Base-by-base conservation (phyloP, 2,888 invertebrate genomes). In the Octonoba sinensis region DNA sequence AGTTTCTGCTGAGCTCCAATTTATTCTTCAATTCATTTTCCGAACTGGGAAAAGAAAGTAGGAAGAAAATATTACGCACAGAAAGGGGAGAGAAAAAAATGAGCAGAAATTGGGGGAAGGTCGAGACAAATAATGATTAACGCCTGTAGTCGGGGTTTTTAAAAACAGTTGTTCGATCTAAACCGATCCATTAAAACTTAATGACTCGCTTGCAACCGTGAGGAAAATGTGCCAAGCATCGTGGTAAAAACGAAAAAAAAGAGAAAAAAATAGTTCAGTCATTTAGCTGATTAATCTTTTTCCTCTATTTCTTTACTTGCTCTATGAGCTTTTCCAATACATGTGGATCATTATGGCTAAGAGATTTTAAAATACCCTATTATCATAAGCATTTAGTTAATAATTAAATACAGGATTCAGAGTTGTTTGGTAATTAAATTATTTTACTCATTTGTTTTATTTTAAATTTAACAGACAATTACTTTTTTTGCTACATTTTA, bases 61-160 rank as follows among this genome's bases (percentile, higher is more conserved):
- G 24, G 27, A 60, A 57, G 54, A 54, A 24, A 73, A 73, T 64
- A 64, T 70, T 44, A 22, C 22, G 20, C 54, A n/a, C n/a, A 8
- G 60, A 60, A 27, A 74, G 66, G 64, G 57, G 47, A 20, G 62
- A 73, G 62, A n/a, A 66, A 67, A 73, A 66, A 79, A 67, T 72
- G 62, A 27, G 47, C 51, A 65, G 67, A 72, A 73, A 72, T 57
- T 60, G 54, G 44, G 18, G 44, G 46, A 62, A 67, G 79, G 79
- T 81, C 79, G 72, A 81, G 73, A 81, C 79, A 81, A 81, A 81
- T 81, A 81, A 81, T 81, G 79, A 81, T 81, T 81, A 81, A 81
- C 69, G 79, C 73, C 67, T 67, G 73, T 69, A 69, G 78, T 79
- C 57, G 67, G 72, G 64, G 36, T 62, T 18, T 69, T 60, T 60